Conservation (phyloP, 2,797 vertebrate genomes). For the Lepilemur septentrionalis region DNA sequence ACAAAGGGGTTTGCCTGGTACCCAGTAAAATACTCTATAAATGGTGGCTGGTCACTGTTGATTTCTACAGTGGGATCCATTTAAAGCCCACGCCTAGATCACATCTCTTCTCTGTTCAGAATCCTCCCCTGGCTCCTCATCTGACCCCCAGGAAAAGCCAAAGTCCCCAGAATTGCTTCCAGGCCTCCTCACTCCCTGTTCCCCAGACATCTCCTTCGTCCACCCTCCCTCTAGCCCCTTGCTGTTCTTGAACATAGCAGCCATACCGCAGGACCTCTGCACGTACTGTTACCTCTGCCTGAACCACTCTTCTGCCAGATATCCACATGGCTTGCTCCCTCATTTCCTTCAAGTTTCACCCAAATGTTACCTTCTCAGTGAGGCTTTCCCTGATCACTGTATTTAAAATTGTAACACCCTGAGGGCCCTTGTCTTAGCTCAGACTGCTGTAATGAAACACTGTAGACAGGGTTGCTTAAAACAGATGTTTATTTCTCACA, state of each 20-base stretch:
- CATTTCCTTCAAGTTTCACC: not conserved
- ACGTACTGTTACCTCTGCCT: not conserved
- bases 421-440: not conserved
- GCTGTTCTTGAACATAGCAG: not conserved
- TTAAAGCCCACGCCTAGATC: not conserved
- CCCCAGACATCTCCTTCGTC: not conserved
- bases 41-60: too few relatives aligned
- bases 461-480: not conserved
- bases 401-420: not conserved
- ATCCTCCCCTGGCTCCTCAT: not conserved
- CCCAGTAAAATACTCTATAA: not conserved
- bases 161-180: not conserved
- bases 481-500: not conserved
- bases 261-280: not conserved
- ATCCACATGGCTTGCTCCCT: not conserved
- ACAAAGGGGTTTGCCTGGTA: not conserved
- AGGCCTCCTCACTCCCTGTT: accelerated
- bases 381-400: not conserved
- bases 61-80: not conserved
- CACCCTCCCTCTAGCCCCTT: not conserved
- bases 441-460: not conserved
- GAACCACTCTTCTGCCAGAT: not conserved
- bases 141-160: not conserved
- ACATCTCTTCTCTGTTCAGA: not conserved
- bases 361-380: not conserved